phyloP scores from a whole-genome alignment of 2,797 vertebrate genomes.

The Karalla daura region DNA sequence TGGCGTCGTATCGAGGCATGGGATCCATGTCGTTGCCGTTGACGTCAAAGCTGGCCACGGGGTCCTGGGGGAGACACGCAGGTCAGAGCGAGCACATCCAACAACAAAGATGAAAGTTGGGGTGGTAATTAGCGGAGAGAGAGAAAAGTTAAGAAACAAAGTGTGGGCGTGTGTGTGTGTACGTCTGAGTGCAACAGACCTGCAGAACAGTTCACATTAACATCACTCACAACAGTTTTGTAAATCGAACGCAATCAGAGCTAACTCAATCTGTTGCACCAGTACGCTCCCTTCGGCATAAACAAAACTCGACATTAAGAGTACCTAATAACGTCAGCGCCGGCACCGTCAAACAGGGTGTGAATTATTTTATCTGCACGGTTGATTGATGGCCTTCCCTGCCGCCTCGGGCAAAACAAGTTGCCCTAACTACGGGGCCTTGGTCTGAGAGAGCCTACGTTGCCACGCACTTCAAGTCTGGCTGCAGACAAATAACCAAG shows the following conservation, averaged over 20 bases:
- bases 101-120: conserved; percentile 10
- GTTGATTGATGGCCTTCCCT: conserved; percentile 55
- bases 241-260: conserved; percentile 63
- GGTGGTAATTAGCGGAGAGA: not conserved
- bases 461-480: conserved; percentile 19
- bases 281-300: conserved; percentile 57
- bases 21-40: conserved; percentile 98
- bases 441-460: conserved; percentile 29
- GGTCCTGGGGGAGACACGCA: conserved; percentile 86
- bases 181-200: conserved; percentile 7
- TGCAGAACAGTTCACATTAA: conserved; percentile 50
- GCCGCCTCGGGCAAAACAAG: conserved; percentile 38
- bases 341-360: conserved; percentile 37
- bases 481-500: conserved; percentile 24
- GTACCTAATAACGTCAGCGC: conserved; percentile 51
- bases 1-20: conserved; percentile 98
- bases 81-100: conserved; percentile 30
- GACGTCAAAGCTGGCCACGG: conserved; percentile 96
- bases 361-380: conserved; percentile 61
- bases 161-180: not conserved
- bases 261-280: conserved; percentile 41
- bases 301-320: conserved; percentile 67
- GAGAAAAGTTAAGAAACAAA: conserved; percentile 7
- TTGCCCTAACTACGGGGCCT: conserved; percentile 28
- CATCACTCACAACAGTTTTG: conserved; percentile 46